Evolutionary conservation across 2,113 vertebrate species (phyloP), one percentile per base, ranked within the genome.

Genomic region (Gorsachius goisagi): DNA sequence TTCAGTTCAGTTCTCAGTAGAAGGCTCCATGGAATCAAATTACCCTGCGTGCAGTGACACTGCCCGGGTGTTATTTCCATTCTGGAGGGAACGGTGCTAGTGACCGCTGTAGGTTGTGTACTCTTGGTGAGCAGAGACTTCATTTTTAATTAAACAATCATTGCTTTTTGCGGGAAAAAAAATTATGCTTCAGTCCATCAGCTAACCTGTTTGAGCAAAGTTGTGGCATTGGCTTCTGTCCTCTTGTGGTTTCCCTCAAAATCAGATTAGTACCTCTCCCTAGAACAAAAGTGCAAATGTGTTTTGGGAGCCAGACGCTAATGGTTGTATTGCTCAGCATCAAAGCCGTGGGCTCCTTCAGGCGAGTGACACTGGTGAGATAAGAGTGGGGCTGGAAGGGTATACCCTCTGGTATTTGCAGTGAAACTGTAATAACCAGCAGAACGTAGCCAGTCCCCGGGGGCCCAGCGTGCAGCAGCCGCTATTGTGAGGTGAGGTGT

Each of bases 401-500:
- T 16, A 8, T 58, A 30, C 58, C 68, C 91, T 62, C 63, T 88
- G 89, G 41, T 37, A 11, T 89, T 83, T 89, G 73, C 52, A 15
- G 0, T 44, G 39, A 39, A 58, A 6, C 53, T 22, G 47, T 32
- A 24, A 44, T 24, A 35, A 22, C 44, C 47, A 73, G 52, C 55
- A 75, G 75, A 74, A 60, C 0, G 3, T 2, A 8, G 67, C 58
- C 4, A 6, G 22, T 44, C 71, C 7, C 7, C 0, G 2, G 68
- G 78, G 49, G 16, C 32, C 59, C 7, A 24, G 79, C 15, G 12
- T 8, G 59, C 77, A n/a, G 62, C 13, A 3, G 71, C 35, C 0
- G 0, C 80, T 89, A 52, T 81, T 90, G 83, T 90, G 63, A 28
- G 56, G 47, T 63, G 90, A 97, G 95, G 95, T 96, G 96, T 93